phyloP scores from a whole-genome alignment of 2,797 vertebrate species.

The Syndactyla subalaris region DNA sequence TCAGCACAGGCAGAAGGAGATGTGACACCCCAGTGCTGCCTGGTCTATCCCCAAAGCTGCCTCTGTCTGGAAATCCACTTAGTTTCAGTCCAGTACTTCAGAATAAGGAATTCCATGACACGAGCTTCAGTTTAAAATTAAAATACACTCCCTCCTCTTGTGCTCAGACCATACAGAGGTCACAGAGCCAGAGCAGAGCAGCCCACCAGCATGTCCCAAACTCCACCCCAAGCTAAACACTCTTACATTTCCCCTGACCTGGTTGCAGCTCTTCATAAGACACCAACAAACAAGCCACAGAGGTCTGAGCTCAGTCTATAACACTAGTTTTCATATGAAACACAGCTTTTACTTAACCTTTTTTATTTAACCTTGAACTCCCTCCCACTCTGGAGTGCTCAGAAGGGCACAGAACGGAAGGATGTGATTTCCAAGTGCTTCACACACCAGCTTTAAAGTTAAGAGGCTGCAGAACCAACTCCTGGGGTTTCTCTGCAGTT shows the following conservation, averaged over 20 bases:
- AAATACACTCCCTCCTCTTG: not conserved
- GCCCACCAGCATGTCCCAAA: not conserved
- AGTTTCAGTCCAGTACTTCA: not conserved
- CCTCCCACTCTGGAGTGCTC: not conserved
- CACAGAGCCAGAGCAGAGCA: not conserved
- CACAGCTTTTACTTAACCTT: not conserved
- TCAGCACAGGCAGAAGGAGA: not conserved
- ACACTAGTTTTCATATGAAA: accelerated
- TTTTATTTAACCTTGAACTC: not conserved
- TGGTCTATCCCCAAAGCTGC: not conserved
- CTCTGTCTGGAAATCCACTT: not conserved
- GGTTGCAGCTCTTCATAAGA: not conserved
- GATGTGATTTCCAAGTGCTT: not conserved
- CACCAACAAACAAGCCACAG: not conserved
- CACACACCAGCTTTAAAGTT: not conserved
- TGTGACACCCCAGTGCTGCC: not conserved
- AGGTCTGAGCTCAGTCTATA: not conserved
- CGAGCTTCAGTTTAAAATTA: not conserved
- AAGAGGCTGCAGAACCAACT: not conserved
- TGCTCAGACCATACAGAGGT: not conserved
- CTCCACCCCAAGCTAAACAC: not conserved
- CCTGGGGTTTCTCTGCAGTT: not conserved
- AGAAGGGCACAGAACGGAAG: not conserved
- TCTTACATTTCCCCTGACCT: not conserved
- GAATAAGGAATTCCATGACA: not conserved